These are phyloP conservation scores for Cygnus olor DNA, from an alignment of 2,797 vertebrate species.

Conservation along the genomic window DNA sequence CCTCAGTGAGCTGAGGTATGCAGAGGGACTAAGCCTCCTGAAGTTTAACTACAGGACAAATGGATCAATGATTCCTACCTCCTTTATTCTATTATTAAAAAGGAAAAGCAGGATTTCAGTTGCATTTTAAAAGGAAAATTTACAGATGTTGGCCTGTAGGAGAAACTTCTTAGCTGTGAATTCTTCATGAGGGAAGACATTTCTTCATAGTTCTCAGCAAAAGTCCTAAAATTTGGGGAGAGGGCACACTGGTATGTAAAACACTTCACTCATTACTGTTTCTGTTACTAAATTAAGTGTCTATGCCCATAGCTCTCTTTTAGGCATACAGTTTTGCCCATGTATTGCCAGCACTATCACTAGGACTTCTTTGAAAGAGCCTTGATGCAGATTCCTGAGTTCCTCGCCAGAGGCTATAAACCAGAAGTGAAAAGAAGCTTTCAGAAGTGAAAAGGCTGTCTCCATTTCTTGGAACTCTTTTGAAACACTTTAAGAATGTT, in stretches of 20 bases:
- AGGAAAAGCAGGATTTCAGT: background rate
- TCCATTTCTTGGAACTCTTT: background rate
- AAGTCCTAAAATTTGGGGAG: background rate
- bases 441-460: background rate
- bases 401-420: background rate
- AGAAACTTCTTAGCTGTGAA: background rate
- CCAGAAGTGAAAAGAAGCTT: background rate
- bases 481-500: background rate
- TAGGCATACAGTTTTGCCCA: background rate
- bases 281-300: background rate
- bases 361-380: background rate
- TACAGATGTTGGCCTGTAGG: background rate
- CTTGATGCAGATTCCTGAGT: background rate
- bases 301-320: background rate
- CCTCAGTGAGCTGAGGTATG: background rate
- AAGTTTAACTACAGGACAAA: background rate
- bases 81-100: background rate
- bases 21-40: background rate
- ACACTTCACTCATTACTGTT: background rate
- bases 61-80: background rate
- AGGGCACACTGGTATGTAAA: background rate
- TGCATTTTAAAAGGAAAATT: background rate
- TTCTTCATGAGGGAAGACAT: background rate
- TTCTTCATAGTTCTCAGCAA: background rate
- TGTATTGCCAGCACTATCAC: background rate